Evolutionary conservation across 2,888 invertebrate species (phyloP).

Genomic region (Podotricha telesiphe): DNA sequence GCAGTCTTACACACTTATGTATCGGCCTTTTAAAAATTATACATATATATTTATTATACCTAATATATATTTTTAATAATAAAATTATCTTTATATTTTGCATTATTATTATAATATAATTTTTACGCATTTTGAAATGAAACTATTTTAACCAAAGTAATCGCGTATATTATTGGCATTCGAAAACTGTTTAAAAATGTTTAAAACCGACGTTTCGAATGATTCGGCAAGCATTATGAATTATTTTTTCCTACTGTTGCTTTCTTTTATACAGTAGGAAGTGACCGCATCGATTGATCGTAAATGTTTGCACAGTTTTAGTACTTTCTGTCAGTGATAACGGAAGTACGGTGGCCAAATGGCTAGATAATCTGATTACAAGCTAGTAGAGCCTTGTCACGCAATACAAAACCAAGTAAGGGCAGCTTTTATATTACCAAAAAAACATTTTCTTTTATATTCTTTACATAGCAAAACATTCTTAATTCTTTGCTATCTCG

Average conservation of each 20-base stretch:
- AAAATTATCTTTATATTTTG: background rate
- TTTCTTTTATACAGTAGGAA: slow-evolving; percentile 16
- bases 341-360: slow-evolving; percentile 53
- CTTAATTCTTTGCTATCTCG: background rate
- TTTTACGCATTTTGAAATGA: too few species aligned
- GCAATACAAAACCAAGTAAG: slow-evolving; percentile 54
- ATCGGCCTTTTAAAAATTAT: slow-evolving; percentile 49
- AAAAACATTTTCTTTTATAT: slow-evolving; percentile 10
- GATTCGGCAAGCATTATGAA: too few species aligned
- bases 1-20: slow-evolving; percentile 58
- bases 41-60: slow-evolving; percentile 1
- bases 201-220: too few species aligned
- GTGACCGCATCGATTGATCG: slow-evolving; percentile 30
- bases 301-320: slow-evolving; percentile 52
- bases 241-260: slow-evolving; percentile 1
- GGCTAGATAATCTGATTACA: slow-evolving; percentile 68
- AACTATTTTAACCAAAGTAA: too few species aligned
- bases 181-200: too few species aligned
- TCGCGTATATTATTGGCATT: too few species aligned
- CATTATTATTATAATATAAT: background rate
- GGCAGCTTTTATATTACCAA: background rate
- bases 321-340: slow-evolving; percentile 57
- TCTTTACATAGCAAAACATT: background rate
- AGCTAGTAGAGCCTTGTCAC: slow-evolving; percentile 69
- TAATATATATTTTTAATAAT: background rate